Percentiles rank a stretch among this genome's conserved stretches.
These are phyloP conservation scores for Pinctada fucata DNA, from an alignment of 2,888 invertebrate genomes.

Conservation along the genomic window DNA sequence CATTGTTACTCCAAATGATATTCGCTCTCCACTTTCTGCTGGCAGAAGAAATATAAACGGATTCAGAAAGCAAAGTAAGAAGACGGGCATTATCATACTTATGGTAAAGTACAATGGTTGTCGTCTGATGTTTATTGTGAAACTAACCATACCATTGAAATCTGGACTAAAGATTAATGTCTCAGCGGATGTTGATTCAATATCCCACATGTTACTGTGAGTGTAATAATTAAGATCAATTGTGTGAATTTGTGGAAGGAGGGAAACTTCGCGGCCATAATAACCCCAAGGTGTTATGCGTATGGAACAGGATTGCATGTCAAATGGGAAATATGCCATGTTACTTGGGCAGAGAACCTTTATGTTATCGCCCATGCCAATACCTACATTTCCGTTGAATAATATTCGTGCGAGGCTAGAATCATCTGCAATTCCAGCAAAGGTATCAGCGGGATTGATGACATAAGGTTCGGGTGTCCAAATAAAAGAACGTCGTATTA, in stretches of 20 bases:
- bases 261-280: no score
- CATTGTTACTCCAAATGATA: conserved; percentile 24
- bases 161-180: no score
- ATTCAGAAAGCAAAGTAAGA: conserved; percentile 28
- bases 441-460: conserved; percentile 21
- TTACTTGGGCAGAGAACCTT: conserved; percentile 10
- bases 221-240: no score
- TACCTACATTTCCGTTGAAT: conserved; percentile 8
- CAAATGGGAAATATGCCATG: conserved; percentile 13
- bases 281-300: no score
- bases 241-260: no score
- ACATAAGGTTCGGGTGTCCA: conserved; percentile 19
- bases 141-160: background rate
- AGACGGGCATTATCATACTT: conserved; percentile 19
- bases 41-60: conserved; percentile 23
- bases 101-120: conserved; percentile 13
- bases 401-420: conserved; percentile 9
- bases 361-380: conserved; percentile 16
- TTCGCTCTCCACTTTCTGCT: conserved; percentile 23
- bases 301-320: conserved; percentile 11
- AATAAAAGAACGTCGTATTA: conserved; percentile 10
- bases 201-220: no score
- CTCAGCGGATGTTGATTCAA: no score
- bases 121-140: conserved; percentile 18
- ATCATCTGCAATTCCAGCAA: conserved; percentile 14